Conservation (phyloP, 2,113 vertebrate genomes). For the Lagenorhynchus albirostris region DNA sequence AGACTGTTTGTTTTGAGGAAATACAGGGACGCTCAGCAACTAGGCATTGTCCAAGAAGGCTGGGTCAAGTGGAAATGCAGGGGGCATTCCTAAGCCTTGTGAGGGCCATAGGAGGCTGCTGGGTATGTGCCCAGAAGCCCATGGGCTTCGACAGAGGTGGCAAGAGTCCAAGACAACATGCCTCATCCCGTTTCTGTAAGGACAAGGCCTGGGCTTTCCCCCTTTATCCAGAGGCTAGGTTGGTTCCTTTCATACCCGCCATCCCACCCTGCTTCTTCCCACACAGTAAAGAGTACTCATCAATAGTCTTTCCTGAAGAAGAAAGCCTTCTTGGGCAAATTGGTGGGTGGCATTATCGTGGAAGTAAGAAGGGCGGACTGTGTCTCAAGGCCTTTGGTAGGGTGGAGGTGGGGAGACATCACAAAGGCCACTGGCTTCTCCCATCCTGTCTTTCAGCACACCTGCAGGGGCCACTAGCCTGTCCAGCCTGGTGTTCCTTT, state of each 20-base stretch:
- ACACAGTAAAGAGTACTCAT: neutral
- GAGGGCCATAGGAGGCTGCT: neutral
- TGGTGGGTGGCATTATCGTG: neutral
- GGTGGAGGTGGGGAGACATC: neutral
- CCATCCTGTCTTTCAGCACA: neutral
- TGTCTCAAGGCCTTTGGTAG: neutral
- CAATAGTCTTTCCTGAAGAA: neutral
- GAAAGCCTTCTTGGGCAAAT: neutral
- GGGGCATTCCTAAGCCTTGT: neutral
- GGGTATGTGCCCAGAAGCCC: neutral
- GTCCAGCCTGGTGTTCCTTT: neutral
- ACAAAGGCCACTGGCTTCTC: neutral
- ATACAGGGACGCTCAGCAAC: neutral
- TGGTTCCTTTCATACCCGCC: neutral
- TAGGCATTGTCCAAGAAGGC: neutral
- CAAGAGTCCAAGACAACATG: neutral
- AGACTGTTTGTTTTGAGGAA: neutral
- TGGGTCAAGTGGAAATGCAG: neutral
- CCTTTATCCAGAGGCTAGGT: neutral
- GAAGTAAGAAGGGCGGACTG: neutral
- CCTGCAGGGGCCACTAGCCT: neutral
- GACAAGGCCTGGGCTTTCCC: neutral
- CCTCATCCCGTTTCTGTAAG: neutral
- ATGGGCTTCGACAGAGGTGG: neutral
- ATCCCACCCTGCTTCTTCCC: no score